phyloP scores from a whole-genome alignment of 2,797 vertebrate genomes.

The Tokudaia muenninki region DNA sequence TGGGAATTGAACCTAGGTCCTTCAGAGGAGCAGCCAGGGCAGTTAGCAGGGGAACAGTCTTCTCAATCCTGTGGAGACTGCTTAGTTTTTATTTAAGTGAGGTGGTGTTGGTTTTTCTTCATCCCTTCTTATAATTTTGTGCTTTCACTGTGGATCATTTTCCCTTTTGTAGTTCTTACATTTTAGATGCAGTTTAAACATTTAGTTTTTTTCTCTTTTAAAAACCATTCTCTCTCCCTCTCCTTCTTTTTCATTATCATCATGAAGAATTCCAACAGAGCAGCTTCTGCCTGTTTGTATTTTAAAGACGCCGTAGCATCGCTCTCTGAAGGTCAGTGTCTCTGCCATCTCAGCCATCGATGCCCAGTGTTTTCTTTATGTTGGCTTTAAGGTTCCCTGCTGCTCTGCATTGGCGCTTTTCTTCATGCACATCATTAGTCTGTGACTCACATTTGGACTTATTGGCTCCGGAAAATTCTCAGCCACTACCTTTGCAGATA shows the following conservation, averaged over 20 bases:
- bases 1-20: not conserved
- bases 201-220: not conserved
- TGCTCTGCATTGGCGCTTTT: not conserved
- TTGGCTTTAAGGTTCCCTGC: not conserved
- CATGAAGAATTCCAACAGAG: not conserved
- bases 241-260: not conserved
- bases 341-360: too few species aligned
- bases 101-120: not conserved
- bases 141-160: not conserved
- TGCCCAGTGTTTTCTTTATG: not conserved
- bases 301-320: too few species aligned
- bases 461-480: not conserved
- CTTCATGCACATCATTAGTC: not conserved
- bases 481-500: not conserved
- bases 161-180: slow-evolving; percentile 20
- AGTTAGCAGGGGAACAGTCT: not conserved
- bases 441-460: not conserved
- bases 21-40: not conserved
- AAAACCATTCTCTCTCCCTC: not conserved
- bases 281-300: not conserved
- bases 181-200: not conserved
- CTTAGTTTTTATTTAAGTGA: not conserved
- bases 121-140: slow-evolving; percentile 38
- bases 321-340: too few species aligned
- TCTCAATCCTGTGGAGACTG: not conserved